phyloP scores from a whole-genome alignment of 2,888 invertebrate species.

The Tryphoninae sp. region DNA sequence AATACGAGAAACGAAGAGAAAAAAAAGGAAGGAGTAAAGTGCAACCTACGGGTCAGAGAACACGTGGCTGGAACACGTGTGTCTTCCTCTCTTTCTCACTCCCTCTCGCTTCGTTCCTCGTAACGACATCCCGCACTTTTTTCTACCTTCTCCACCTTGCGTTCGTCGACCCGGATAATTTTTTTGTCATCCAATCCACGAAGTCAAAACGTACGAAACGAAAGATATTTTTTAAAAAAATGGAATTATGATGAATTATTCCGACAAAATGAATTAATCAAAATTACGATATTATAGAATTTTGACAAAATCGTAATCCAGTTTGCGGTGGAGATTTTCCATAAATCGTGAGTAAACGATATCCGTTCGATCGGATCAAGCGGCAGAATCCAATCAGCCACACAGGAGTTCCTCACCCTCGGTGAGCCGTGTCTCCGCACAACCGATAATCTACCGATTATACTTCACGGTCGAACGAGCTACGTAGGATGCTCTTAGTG shows the following conservation, averaged over 20 bases:
- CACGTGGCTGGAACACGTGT: slow-evolving; percentile 75
- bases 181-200: background rate
- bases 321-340: slow-evolving; percentile 16
- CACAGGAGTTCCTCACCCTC: slow-evolving; percentile 54
- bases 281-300: too few relatives aligned
- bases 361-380: slow-evolving; percentile 70
- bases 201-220: background rate
- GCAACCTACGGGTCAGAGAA: slow-evolving; percentile 56
- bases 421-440: slow-evolving; percentile 68
- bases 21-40: slow-evolving; percentile 38
- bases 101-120: background rate
- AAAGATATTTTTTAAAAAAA: background rate
- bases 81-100: slow-evolving; percentile 43
- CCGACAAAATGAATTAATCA: too few relatives aligned
- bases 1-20: slow-evolving; percentile 28
- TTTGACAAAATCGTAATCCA: background rate
- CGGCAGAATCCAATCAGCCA: slow-evolving; percentile 77
- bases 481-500: slow-evolving; percentile 8
- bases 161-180: slow-evolving; percentile 6
- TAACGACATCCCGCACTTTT: slow-evolving; percentile 50
- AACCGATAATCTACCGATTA: slow-evolving; percentile 75
- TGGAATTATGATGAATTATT: background rate
- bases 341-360: background rate
- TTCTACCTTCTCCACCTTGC: slow-evolving; percentile 59
- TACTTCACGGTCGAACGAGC: slow-evolving; percentile 70